Conservation (phyloP, 2,113 vertebrate genomes). For the Amblyornis subalaris region DNA sequence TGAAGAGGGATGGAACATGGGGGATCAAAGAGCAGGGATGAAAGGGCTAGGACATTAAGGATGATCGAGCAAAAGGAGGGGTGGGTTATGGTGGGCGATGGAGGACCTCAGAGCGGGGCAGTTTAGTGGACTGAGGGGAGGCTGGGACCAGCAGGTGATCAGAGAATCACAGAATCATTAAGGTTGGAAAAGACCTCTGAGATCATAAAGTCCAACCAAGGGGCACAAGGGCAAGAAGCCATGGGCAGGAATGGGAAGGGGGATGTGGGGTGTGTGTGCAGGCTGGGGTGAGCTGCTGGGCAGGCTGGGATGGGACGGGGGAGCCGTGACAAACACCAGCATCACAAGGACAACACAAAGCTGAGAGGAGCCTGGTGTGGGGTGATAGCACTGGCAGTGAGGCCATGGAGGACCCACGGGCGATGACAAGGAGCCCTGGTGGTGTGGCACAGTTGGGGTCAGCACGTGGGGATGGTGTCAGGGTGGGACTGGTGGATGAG, state of each 20-base stretch:
- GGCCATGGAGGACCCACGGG: accelerated
- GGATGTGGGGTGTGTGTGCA: background rate
- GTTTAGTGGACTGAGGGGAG: background rate
- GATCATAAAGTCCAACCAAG: accelerated
- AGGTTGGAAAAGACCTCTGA: background rate
- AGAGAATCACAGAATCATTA: background rate
- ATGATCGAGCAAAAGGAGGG: background rate
- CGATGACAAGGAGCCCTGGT: background rate
- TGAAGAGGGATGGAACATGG: background rate
- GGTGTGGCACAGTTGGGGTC: background rate
- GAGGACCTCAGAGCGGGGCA: background rate
- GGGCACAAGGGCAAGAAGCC: background rate
- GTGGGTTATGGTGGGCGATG: background rate
- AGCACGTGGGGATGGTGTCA: background rate
- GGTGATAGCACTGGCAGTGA: background rate
- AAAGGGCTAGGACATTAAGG: background rate
- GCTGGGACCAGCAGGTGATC: background rate
- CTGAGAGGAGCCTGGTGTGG: background rate
- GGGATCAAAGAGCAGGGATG: background rate
- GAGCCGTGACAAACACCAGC: background rate
- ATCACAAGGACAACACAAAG: background rate
- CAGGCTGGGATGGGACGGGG: background rate
- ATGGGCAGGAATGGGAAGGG: accelerated
- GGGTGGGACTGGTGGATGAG: background rate
- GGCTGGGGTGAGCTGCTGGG: background rate